Conservation (phyloP, 1,140 invertebrate genomes). For the Drosophila sturtevanti region DNA sequence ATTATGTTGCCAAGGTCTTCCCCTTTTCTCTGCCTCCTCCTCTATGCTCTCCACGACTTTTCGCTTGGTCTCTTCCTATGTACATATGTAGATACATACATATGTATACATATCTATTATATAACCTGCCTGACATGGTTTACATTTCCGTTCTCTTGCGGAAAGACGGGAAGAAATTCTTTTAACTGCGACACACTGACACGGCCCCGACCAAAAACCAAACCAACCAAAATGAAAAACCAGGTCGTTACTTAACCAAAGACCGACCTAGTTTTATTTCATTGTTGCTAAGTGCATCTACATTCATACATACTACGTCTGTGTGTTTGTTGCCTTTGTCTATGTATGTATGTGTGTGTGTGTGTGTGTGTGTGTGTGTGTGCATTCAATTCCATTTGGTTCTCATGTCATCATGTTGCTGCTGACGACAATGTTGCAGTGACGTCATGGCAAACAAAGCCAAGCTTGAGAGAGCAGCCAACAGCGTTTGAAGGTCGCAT, state of each 20-base stretch:
- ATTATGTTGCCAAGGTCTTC: constrained; percentile 51
- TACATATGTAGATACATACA: neutral
- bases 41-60: no score
- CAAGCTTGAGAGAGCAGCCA: constrained; percentile 37
- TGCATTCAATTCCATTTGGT: constrained; percentile 14
- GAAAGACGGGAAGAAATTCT: constrained; percentile 40
- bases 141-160: constrained; percentile 1
- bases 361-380: neutral
- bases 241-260: constrained; percentile 76
- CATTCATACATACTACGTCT: neutral
- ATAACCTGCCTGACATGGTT: constrained; percentile 13
- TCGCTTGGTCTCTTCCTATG: neutral
- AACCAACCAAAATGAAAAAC: constrained; percentile 39
- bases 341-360: neutral
- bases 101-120: neutral
- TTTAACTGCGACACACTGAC: constrained; percentile 66
- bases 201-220: constrained; percentile 59
- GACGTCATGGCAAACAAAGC: constrained; percentile 57
- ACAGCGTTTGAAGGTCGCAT: constrained; percentile 20
- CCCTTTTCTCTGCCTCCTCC: neutral
- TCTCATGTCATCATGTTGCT: constrained; percentile 6
- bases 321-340: neutral
- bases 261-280: constrained; percentile 40
- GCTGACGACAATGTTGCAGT: constrained; percentile 48
- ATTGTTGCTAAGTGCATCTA: constrained; percentile 39